A percentile compares a stretch with the other conserved stretches of the same genome.
These are phyloP conservation scores for Heliconius ethilla DNA, from an alignment of 2,888 invertebrate species.

Conservation along the genomic window DNA sequence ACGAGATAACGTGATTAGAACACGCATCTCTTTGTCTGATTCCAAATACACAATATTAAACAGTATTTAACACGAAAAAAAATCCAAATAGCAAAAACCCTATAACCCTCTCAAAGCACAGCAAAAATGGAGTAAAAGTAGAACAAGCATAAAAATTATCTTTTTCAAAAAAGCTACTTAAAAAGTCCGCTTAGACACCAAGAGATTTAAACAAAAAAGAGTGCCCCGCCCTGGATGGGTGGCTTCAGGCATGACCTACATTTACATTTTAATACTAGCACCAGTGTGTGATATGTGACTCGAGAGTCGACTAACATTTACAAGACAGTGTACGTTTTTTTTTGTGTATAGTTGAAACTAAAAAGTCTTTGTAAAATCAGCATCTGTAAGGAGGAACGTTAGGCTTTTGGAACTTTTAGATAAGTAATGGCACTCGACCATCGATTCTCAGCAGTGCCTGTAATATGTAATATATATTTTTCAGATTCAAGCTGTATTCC, in stretches of 20 bases:
- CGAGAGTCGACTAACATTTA: constrained; percentile 14
- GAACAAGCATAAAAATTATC: constrained; percentile 5
- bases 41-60: background rate
- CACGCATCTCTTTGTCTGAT: background rate
- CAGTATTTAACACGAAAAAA: background rate
- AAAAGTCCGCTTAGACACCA: constrained; percentile 23
- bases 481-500: no score
- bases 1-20: no score
- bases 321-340: background rate
- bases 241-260: constrained; percentile 35
- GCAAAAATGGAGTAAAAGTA: constrained; percentile 14
- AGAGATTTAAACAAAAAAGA: constrained; percentile 28
- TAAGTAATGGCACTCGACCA: no score
- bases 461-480: no score
- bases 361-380: constrained; percentile 8
- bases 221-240: constrained; percentile 15
- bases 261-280: constrained; percentile 30
- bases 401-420: background rate
- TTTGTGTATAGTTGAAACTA: background rate
- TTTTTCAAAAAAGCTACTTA: constrained; percentile 25
- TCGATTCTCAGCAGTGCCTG: background rate
- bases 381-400: background rate
- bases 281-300: constrained; percentile 17
- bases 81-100: background rate
- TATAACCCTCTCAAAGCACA: constrained; percentile 1